phyloP scores from a whole-genome alignment of 2,113 vertebrate species.

The Bathybates hornii region DNA sequence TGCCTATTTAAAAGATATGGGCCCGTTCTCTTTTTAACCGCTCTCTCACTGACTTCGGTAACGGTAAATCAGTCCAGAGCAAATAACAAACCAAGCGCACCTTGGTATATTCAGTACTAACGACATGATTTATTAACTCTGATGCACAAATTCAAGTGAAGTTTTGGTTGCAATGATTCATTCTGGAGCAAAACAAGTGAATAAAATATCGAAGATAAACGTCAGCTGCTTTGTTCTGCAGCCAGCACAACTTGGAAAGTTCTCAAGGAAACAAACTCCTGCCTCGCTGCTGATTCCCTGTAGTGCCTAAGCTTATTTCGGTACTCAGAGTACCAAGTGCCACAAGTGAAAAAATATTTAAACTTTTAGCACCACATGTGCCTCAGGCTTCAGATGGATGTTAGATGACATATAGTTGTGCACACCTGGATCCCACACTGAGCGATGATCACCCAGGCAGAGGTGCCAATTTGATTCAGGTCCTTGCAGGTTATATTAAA shows the following conservation, averaged over 20 bases:
- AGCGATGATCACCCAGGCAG: not conserved
- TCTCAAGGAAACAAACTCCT: not conserved
- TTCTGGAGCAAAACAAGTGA: not conserved
- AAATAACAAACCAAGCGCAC: not conserved
- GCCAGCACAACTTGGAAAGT: not conserved
- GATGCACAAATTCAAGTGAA: not conserved
- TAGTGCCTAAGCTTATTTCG: not conserved
- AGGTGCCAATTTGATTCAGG: not conserved
- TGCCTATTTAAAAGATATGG: not conserved
- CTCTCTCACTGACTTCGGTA: not conserved
- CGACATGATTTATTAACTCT: not conserved
- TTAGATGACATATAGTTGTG: not conserved
- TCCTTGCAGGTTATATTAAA: not conserved
- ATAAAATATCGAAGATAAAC: not conserved
- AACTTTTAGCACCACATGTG: not conserved
- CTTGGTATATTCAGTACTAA: not conserved
- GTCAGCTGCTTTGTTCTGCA: not conserved
- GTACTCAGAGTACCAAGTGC: not conserved
- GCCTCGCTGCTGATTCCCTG: not conserved
- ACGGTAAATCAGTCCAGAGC: not conserved
- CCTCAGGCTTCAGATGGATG: not conserved
- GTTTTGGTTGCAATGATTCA: not conserved
- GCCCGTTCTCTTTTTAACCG: not conserved
- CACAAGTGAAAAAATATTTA: not conserved
- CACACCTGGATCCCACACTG: not conserved